A percentile compares a stretch with the other conserved stretches of the same genome.
These are phyloP conservation scores for Cydia amplana DNA, from an alignment of 1,140 invertebrate genomes.

Conservation along the genomic window DNA sequence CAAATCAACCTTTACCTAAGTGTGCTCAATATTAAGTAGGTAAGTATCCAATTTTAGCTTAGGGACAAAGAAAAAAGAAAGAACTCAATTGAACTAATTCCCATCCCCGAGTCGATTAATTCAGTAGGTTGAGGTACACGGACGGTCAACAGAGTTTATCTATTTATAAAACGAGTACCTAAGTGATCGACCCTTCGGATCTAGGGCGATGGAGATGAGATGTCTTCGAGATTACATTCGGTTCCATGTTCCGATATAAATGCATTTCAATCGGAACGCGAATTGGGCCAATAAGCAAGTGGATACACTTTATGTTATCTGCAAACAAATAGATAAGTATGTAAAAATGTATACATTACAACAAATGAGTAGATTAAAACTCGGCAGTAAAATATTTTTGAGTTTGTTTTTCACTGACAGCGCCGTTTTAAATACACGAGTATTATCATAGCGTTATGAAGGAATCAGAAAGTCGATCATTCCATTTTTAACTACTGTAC, in stretches of 20 bases:
- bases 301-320: too few relatives aligned
- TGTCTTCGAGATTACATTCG: neutral
- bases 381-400: too few relatives aligned
- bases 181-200: constrained; percentile 15
- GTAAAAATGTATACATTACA: too few relatives aligned
- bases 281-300: neutral
- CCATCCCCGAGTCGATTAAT: neutral
- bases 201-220: constrained; percentile 11
- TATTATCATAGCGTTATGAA: too few relatives aligned
- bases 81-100: neutral
- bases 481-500: too few relatives aligned
- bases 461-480: too few relatives aligned
- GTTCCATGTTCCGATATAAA: neutral
- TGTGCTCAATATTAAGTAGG: neutral
- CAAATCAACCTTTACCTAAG: too few relatives aligned
- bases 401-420: too few relatives aligned
- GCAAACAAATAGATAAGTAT: too few relatives aligned
- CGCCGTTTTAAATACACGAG: too few relatives aligned
- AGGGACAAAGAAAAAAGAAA: neutral
- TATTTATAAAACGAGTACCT: neutral
- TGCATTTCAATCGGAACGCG: neutral
- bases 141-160: neutral
- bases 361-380: too few relatives aligned
- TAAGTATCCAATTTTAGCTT: neutral
- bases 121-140: neutral